These are phyloP conservation scores for Neomorphus geoffroyi DNA, from an alignment of 2,797 vertebrate species.

Conservation along the genomic window DNA sequence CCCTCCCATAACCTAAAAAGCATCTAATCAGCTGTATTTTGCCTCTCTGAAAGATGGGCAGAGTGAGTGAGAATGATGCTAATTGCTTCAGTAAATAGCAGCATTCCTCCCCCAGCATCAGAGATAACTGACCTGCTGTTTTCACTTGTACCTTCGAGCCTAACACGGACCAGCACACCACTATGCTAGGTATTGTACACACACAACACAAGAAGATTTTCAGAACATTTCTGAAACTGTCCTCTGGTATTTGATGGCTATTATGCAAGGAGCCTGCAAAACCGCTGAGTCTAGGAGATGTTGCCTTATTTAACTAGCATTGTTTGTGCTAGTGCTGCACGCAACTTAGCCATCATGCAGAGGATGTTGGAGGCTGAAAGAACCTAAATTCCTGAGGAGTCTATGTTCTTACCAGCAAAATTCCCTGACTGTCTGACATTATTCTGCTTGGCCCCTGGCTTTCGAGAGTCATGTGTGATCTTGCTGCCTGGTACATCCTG, in stretches of 20 bases:
- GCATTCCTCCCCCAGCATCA: neutral
- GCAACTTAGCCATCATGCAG: neutral
- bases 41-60: neutral
- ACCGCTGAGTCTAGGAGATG: neutral
- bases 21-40: neutral
- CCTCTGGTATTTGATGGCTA: neutral
- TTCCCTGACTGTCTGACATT: neutral
- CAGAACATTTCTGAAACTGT: neutral
- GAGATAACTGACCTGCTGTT: neutral
- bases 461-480: neutral
- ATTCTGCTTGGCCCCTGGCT: neutral
- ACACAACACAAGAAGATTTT: neutral
- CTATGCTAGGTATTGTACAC: neutral
- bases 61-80: neutral
- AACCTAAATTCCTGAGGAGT: neutral
- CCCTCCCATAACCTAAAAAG: neutral
- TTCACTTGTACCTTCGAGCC: neutral
- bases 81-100: neutral
- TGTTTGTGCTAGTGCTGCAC: neutral
- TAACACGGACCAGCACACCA: neutral
- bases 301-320: neutral
- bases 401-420: neutral
- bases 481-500: neutral
- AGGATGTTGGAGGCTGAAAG: neutral
- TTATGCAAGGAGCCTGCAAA: neutral